Conservation (phyloP, 2,888 invertebrate species). For the Orchesellides sinensis region DNA sequence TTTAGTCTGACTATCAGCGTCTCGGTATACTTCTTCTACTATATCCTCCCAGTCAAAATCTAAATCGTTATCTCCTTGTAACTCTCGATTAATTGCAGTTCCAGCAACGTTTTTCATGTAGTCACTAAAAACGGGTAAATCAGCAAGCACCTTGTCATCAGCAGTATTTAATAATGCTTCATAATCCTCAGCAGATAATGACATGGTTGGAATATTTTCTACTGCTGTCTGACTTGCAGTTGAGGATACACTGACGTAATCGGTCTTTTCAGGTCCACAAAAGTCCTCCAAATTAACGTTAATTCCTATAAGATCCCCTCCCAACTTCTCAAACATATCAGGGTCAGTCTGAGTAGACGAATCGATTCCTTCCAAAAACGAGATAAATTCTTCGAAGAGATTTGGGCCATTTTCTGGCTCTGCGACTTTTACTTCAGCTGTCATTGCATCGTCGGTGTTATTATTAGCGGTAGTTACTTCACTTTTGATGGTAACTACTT, state of each 20-base stretch:
- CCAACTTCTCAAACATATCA: slow-evolving; percentile 40
- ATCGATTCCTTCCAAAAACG: slow-evolving; percentile 56
- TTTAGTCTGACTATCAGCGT: slow-evolving; percentile 4
- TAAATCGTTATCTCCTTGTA: background rate
- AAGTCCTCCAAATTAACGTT: slow-evolving; percentile 26
- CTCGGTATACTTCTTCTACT: slow-evolving; percentile 52
- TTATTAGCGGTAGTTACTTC: background rate
- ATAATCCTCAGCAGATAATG: slow-evolving; percentile 58
- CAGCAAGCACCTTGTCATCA: background rate
- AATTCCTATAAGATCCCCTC: slow-evolving; percentile 35
- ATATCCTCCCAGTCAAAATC: slow-evolving; percentile 56
- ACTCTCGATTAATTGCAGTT: background rate
- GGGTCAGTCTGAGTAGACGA: slow-evolving; percentile 57
- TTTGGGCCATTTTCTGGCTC: slow-evolving; percentile 27
- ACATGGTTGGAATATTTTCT: slow-evolving; percentile 35
- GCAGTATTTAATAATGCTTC: slow-evolving; percentile 29
- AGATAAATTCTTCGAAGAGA: slow-evolving; percentile 35
- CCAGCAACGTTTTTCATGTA: background rate
- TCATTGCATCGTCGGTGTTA: background rate
- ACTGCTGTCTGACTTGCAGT: slow-evolving; percentile 60
- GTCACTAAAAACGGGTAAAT: background rate
- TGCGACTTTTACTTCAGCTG: background rate
- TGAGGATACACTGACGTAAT: slow-evolving; percentile 59
- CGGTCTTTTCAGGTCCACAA: background rate
- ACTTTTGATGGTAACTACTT: background rate